These are phyloP conservation scores for Willowsia nigromaculata DNA, from an alignment of 2,888 invertebrate species.

Conservation along the genomic window DNA sequence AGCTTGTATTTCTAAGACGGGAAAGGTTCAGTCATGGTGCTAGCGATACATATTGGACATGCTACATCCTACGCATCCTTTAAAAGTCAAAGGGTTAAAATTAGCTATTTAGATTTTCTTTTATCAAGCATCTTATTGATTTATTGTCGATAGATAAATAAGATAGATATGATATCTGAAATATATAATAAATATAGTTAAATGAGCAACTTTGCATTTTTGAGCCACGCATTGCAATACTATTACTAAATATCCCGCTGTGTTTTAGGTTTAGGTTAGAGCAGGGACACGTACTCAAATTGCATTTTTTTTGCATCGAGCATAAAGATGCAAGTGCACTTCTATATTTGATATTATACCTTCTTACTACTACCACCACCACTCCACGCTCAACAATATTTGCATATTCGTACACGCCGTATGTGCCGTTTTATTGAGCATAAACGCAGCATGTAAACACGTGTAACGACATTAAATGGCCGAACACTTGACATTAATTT, in stretches of 20 bases:
- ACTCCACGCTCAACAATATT: background rate
- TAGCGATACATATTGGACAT: no score
- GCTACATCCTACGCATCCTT: background rate
- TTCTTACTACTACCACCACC: background rate
- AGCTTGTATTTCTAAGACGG: no score
- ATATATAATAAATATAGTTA: background rate
- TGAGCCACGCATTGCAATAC: background rate
- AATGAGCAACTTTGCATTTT: background rate
- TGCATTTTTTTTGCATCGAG: background rate
- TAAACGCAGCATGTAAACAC: constrained; percentile 50
- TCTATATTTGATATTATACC: no score
- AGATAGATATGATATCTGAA: background rate
- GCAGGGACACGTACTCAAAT: background rate
- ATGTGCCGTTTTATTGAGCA: constrained; percentile 29
- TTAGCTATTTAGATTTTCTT: background rate
- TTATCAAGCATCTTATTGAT: background rate
- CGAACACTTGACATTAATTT: constrained; percentile 32
- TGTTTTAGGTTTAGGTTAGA: constrained; percentile 26
- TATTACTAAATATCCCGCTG: background rate
- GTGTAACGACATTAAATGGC: constrained; percentile 6
- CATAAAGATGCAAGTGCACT: constrained; percentile 2
- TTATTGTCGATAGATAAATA: background rate
- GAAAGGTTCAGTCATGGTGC: no score
- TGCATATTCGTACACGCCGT: background rate
- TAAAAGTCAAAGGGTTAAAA: background rate